Evolutionary conservation across 2,888 invertebrate genomes (phyloP), one percentile per base, ranked within the genome.

Genomic region (Cloeon dipterum): DNA sequence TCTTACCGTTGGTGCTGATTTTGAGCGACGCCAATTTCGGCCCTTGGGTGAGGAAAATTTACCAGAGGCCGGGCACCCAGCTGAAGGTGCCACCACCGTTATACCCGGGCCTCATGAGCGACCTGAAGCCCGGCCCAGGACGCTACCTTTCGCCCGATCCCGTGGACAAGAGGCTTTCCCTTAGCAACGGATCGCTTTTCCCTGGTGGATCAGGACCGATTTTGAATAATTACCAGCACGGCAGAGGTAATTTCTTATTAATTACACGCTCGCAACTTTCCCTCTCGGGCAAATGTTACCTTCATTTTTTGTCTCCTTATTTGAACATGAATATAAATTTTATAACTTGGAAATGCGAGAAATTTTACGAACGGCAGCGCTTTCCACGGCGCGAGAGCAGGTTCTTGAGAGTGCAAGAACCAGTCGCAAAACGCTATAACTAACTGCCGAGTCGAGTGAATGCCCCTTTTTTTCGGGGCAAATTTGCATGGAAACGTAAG

Each of bases 21-120:
- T 53, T 67, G 37, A 62, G 66, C 25, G 69, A 70, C 50, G 59
- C 63, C 38, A 57, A 65, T 48, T 67, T 68, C 46, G 61, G 62
- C 37, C 55, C 56, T 26, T 65, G 66, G 58, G 63, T 66, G 5
- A 59, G 62, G 17, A 58, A 57, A 37, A 61, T 64, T 5, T 66
- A 66, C 50, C 58, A 51, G 7, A 50, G 55, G 13, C 42, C 42
- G 34, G 47, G 46, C 17, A 46, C 48, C 4, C 13, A 29, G 7
- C 7, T 14, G 10, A 14, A 11, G n/a, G 5, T 19, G 17, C 7
- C 34, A 34, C 34, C 29, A 5, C 29, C 29, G 7, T 7, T 29
- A 16, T 29, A 8, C n/a, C 29, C 29, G 14, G 29, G 29, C 5
- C 29, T 29, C 7, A 5, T 29, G 13, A 14, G 29, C 14, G 29